Evolutionary conservation across 2,888 invertebrate genomes (phyloP).

Genomic region (Scotopteryx bipunctaria): DNA sequence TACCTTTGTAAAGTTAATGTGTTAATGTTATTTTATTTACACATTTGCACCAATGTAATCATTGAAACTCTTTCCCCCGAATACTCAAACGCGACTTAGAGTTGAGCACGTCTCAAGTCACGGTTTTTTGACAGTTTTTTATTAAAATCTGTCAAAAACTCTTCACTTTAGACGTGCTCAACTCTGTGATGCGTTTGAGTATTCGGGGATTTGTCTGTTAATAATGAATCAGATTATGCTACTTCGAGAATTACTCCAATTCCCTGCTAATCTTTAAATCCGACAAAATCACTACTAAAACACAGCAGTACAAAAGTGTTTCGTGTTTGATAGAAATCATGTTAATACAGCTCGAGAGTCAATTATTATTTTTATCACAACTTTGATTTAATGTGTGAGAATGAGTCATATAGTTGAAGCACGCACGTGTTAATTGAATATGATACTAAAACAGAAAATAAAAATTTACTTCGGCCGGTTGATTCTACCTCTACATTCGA

Average conservation of each 20-base stretch:
- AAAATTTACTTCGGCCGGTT: not conserved
- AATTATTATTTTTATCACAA: not conserved
- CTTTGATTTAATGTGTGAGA: not conserved
- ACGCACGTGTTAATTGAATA: not conserved
- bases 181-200: too few species aligned
- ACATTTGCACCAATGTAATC: not conserved
- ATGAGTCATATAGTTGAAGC: not conserved
- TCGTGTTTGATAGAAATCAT: too few species aligned
- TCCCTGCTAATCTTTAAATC: too few species aligned
- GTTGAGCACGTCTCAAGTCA: too few species aligned
- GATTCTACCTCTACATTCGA: not conserved
- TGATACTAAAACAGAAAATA: not conserved
- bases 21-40: constrained; percentile 8
- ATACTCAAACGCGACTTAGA: not conserved
- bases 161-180: too few species aligned
- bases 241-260: too few species aligned
- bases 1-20: constrained; percentile 17
- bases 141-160: too few species aligned
- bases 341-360: not conserved
- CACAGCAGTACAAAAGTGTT: too few species aligned
- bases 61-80: not conserved
- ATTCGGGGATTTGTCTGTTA: too few species aligned
- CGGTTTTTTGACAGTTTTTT: too few species aligned
- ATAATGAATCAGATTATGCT: too few species aligned
- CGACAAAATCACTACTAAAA: too few species aligned